Base-by-base conservation (phyloP, 2,888 invertebrate species). In the Galerucella nymphaeae region DNA sequence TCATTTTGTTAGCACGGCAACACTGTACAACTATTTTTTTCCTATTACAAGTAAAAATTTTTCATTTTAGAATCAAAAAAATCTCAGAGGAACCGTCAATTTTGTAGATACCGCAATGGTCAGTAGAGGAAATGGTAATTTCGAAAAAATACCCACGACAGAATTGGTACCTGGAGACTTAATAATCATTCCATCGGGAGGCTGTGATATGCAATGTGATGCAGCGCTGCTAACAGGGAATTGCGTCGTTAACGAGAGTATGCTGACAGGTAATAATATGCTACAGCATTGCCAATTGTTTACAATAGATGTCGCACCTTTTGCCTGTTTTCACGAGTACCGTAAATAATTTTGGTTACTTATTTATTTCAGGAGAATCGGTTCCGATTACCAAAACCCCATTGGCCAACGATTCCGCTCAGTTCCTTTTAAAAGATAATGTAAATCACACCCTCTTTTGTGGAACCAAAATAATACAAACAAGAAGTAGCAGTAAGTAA, bases 161-260 rank as follows among this genome's bases (percentile, higher is more conserved):
- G 89, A 90, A 68, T 86, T 98, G 73, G 95, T 96, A 0, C 97
- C 97, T 0, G 98, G 98, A 0, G 98, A 98, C 86, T 88, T 98
- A 16, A 89, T 98, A 58, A 90, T 94, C 76, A 91, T 98, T 79
- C 96, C 97, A 0, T 87, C 93, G 0, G 89, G 90, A 71, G 96
- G 96, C 0, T 95, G 96, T 85, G 89, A 91, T n/a, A 91, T 98
- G 93, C 94, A 94, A 73, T 97, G 96, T 84, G 98, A 98, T 86
- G 97, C 97, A 0, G 95, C 95, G 0, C 88, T 98, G 30, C 88
- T 97, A 0, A 88, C 89, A 0, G 98, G 98, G 10, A 93, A 93
- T 75, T 96, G 96, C 75, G 95, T 98, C 72, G 90, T 98, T 14
- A 97, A 98, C 83, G 98, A 98, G 88, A 95, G 97, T 80, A 97